Evolutionary conservation across 2,888 invertebrate genomes (phyloP).

Genomic region (Alentia gelatinosa): DNA sequence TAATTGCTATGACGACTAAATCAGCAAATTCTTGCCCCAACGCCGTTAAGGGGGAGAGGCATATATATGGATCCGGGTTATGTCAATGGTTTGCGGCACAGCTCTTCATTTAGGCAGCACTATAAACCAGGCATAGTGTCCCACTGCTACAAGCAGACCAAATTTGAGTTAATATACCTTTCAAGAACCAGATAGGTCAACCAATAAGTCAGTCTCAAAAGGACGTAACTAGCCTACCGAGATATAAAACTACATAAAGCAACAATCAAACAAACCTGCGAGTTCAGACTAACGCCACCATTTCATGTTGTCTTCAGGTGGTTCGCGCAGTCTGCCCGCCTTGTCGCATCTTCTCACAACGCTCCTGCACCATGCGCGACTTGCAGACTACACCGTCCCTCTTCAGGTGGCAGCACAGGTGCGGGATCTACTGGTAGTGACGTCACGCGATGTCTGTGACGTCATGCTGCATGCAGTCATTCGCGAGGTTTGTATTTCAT

Average conservation of each 20-base stretch:
- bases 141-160: too few relatives aligned
- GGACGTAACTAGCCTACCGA: too few relatives aligned
- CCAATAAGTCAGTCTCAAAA: too few relatives aligned
- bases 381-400: slow-evolving; percentile 69
- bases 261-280: background rate
- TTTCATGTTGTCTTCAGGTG: background rate
- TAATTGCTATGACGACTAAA: too few relatives aligned
- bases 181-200: too few relatives aligned
- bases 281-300: too few relatives aligned
- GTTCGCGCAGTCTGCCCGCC: background rate
- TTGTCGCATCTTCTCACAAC: slow-evolving; percentile 52
- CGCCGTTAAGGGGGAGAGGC: background rate
- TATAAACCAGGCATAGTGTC: too few relatives aligned
- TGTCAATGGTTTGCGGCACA: background rate
- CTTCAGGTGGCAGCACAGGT: slow-evolving; percentile 65
- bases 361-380: slow-evolving; percentile 65
- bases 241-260: background rate
- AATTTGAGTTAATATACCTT: too few relatives aligned
- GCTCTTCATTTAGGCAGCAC: too few relatives aligned
- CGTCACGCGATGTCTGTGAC: background rate
- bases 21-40: too few relatives aligned
- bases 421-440: slow-evolving; percentile 62
- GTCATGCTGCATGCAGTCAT: background rate
- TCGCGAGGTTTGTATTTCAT: background rate
- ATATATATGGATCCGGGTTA: too few relatives aligned